Conservation (phyloP, 2,113 vertebrate species). For the Ploceus nigricollis region DNA sequence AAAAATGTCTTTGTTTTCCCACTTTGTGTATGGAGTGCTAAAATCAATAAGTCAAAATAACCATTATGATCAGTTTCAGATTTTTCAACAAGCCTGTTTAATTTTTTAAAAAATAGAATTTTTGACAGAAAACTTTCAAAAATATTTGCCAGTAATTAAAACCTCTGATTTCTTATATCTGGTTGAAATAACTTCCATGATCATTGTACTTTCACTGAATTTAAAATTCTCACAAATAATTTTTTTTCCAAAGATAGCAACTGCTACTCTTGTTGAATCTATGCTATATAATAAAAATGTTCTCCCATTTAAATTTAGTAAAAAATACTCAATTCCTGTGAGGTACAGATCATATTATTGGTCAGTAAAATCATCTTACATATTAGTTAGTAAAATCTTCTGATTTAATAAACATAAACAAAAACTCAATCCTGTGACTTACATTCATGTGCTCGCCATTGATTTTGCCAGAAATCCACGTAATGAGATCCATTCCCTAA, state of each 20-base stretch:
- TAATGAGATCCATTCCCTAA: not conserved
- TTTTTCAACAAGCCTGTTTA: not conserved
- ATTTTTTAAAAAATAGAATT: not conserved
- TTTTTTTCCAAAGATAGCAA: not conserved
- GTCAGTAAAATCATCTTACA: not conserved
- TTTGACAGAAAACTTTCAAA: not conserved
- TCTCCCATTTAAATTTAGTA: not conserved
- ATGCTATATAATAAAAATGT: not conserved
- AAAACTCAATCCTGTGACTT: not conserved
- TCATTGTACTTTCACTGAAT: not conserved
- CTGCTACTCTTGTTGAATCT: not conserved
- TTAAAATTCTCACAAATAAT: not conserved
- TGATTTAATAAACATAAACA: not conserved
- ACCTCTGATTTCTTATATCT: not conserved
- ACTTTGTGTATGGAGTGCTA: not conserved
- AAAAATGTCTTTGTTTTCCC: not conserved
- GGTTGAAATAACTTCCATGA: not conserved
- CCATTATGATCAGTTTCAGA: not conserved
- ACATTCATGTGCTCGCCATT: not conserved
- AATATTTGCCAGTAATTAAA: not conserved
- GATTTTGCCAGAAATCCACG: not conserved
- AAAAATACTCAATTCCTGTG: not conserved
- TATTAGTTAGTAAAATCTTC: not conserved
- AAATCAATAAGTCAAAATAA: not conserved
- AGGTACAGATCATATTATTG: not conserved